Conservation (phyloP, 2,113 vertebrate species). For the Capreolus pygargus region DNA sequence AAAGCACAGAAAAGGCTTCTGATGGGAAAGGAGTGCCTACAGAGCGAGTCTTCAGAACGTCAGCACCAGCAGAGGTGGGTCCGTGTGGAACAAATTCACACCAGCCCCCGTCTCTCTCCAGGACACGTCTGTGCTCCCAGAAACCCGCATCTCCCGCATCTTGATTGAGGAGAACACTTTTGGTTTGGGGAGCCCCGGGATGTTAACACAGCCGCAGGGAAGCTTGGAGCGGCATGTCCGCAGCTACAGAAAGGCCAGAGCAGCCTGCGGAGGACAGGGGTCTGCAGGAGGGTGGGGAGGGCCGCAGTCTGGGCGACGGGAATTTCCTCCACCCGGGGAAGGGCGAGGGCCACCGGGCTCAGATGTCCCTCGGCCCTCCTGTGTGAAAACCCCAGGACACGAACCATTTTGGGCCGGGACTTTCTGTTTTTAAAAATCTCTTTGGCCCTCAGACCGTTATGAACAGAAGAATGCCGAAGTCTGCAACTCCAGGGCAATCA, state of each 20-base stretch:
- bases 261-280: rapidly evolving
- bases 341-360: neutral
- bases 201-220: neutral
- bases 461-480: constrained; percentile 81
- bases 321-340: neutral
- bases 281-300: neutral
- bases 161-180: neutral
- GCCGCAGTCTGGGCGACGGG: neutral
- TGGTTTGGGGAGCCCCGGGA: neutral
- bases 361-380: neutral
- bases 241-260: neutral
- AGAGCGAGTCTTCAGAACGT: rapidly evolving
- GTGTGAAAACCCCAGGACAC: neutral
- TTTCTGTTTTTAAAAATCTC: neutral
- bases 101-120: neutral
- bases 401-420: neutral
- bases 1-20: neutral
- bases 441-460: constrained; percentile 78
- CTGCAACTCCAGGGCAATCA: constrained; percentile 83
- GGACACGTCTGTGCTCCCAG: rapidly evolving
- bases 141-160: neutral
- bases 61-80: neutral
- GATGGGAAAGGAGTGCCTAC: neutral
- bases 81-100: rapidly evolving
- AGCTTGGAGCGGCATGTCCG: rapidly evolving